A percentile compares a stretch with the other conserved stretches of the same genome.
Conservation (phyloP, 2,797 vertebrate genomes). For the Paguma larvata region DNA sequence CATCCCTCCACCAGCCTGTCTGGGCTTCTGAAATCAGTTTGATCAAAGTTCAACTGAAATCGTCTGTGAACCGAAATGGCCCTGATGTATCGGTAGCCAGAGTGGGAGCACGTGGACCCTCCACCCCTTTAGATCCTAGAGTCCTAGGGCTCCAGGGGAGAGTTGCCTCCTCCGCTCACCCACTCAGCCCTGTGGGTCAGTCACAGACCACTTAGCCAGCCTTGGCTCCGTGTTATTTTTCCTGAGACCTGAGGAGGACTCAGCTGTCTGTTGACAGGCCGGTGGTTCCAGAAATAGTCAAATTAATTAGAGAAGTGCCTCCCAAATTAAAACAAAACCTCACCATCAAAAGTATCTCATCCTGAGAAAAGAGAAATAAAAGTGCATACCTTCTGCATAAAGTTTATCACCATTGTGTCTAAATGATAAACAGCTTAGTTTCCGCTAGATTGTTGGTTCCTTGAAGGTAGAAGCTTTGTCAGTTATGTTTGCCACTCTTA, state of each 20-base stretch:
- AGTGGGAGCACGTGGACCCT: not conserved
- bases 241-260: not conserved
- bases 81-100: not conserved
- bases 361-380: slow-evolving; percentile 1
- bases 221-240: not conserved
- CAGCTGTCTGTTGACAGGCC: not conserved
- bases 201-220: not conserved
- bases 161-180: not conserved
- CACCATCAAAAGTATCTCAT: not conserved
- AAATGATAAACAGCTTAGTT: not conserved
- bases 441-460: not conserved
- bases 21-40: not conserved
- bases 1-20: not conserved
- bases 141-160: not conserved
- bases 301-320: not conserved
- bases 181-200: not conserved
- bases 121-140: not conserved
- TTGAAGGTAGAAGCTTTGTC: not conserved
- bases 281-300: not conserved
- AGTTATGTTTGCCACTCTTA: not conserved
- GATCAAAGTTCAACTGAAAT: slow-evolving; percentile 11
- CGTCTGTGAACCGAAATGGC: not conserved
- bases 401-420: not conserved
- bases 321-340: not conserved
- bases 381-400: not conserved